Evolutionary conservation across 2,888 invertebrate species (phyloP).

Genomic region (Anagyrus pseudococci): DNA sequence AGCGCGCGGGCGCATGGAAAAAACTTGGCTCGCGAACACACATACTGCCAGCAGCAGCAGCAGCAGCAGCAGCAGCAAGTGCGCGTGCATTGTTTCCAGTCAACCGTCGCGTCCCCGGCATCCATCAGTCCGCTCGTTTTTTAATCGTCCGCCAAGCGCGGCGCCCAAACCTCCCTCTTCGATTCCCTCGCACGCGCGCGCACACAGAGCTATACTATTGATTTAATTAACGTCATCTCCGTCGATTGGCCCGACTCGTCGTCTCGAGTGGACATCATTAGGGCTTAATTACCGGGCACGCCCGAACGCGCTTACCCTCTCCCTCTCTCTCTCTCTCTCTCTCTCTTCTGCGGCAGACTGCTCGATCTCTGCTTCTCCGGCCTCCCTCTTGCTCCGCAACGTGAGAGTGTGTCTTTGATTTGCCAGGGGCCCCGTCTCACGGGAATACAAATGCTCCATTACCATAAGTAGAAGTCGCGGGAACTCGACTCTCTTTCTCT

Average conservation of each 20-base stretch:
- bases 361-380: too few species aligned
- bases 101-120: too few species aligned
- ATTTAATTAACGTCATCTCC: constrained; percentile 53
- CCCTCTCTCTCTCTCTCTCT: constrained; percentile 39
- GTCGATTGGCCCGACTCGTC: constrained; percentile 44
- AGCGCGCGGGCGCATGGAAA: too few species aligned
- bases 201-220: constrained; percentile 39
- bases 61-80: too few species aligned
- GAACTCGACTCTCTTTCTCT: neutral
- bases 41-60: too few species aligned
- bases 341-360: too few species aligned
- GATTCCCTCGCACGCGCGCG: neutral
- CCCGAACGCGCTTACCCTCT: constrained; percentile 31
- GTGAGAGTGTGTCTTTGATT: neutral
- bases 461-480: neutral
- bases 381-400: too few species aligned
- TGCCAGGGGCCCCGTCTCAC: neutral
- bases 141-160: too few species aligned
- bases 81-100: too few species aligned
- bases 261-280: too few species aligned
- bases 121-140: too few species aligned
- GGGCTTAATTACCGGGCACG: constrained; percentile 46
- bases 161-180: neutral
- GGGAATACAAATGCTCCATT: constrained; percentile 24
- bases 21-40: too few species aligned